Evolutionary conservation across 2,113 vertebrate species (phyloP).

Genomic region (Montifringilla adamsi): DNA sequence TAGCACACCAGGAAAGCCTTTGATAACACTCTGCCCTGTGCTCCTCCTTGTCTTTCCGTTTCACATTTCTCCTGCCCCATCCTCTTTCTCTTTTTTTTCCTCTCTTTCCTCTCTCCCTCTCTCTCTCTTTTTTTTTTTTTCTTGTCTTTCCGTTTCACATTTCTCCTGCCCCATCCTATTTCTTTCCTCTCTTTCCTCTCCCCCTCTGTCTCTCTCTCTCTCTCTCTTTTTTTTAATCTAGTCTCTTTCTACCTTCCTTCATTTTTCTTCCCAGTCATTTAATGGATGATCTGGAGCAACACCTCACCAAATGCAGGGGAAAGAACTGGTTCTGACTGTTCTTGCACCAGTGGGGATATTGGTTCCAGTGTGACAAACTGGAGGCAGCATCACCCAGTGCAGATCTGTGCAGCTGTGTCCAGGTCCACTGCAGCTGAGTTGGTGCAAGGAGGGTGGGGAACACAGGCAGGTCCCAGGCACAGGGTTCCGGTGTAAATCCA

Average conservation of each 20-base stretch:
- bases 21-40: neutral
- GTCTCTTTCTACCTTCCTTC: neutral
- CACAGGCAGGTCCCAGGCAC: accelerated
- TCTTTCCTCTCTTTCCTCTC: neutral
- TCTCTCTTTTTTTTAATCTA: neutral
- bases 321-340: neutral
- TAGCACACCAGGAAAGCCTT: conserved; percentile 16
- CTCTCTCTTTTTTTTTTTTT: too few species aligned
- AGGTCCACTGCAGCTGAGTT: neutral
- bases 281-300: neutral
- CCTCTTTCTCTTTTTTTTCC: neutral
- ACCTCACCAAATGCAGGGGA: accelerated
- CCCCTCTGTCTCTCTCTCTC: neutral
- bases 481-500: neutral
- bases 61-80: neutral
- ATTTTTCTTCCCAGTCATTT: neutral
- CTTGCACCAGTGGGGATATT: accelerated
- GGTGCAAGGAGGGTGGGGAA: neutral
- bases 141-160: neutral
- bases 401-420: neutral
- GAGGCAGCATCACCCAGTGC: neutral
- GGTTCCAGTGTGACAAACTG: neutral
- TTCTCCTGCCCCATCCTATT: neutral
- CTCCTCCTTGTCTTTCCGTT: neutral
- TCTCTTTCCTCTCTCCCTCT: neutral